Base-by-base conservation (phyloP, 2,113 vertebrate genomes). In the Nettapus auritus region DNA sequence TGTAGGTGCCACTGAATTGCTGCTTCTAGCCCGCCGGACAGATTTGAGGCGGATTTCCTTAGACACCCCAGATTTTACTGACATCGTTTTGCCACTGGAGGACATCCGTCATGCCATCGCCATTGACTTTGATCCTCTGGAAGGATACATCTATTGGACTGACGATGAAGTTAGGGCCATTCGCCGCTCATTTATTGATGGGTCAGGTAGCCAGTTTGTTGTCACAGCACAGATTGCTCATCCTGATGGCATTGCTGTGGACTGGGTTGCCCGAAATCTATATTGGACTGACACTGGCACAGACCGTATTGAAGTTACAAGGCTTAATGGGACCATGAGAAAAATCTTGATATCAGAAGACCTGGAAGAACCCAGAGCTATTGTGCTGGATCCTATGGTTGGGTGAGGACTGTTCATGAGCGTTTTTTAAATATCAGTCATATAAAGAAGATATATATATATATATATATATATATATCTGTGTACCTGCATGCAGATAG, bases 261-360 rank as follows among this genome's bases (percentile, higher is more conserved):
- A 99, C 96, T 99, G 99, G 99, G 98, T 99, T 26, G 99, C 99
- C 9, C 97, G 99, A 3, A 99, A 99, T 94, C 98, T 99, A 13
- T 99, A 99, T 86, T 99, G 99, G 99, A 99, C 99, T 0, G 99
- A 99, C 94, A 99, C 99, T 0, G 99, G 99, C 42, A 99, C 99
- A 0, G 99, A 99, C 83, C 99, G 99, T 29, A 99, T 99, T 36
- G 99, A 99, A 92, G 99, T 99, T 59, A 99, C 99, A 4, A 98
- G 99, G 15, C 98, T 99, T 8, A 99, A 99, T 15, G 99, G 99
- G 2, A 99, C 99, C 89, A 99, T 99, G 99, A 98, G 99, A 75
- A 99, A 99, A 97, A 99, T 99, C 92, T 92, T 99, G 85, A 98
- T 99, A 88, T 99, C 99, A 0, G 99, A 99, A 91, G 99, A 99